Conservation (phyloP, 1,140 invertebrate species). For the Harpegnathos saltator region DNA sequence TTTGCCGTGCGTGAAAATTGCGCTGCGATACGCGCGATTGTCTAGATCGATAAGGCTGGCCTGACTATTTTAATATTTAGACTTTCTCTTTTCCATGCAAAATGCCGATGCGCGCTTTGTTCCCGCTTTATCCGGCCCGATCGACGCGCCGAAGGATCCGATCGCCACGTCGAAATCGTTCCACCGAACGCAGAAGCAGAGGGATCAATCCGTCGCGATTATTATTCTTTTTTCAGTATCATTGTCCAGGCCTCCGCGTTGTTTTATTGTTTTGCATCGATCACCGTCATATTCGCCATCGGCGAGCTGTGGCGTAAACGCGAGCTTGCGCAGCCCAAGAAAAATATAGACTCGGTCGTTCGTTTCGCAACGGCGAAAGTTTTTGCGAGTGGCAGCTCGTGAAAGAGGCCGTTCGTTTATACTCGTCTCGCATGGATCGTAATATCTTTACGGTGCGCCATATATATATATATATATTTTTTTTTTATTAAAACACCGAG, state of each 20-base stretch:
- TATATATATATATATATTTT: no score
- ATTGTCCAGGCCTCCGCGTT: slow-evolving; percentile 3
- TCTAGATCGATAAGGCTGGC: no score
- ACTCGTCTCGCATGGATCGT: slow-evolving; percentile 18
- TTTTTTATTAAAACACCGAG: slow-evolving; percentile 47
- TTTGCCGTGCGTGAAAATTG: background rate
- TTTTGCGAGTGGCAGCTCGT: slow-evolving; percentile 16
- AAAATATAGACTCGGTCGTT: slow-evolving; percentile 15
- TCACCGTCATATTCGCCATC: slow-evolving; percentile 1
- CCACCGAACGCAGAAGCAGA: background rate
- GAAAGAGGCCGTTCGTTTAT: slow-evolving; percentile 28
- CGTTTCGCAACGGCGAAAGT: background rate
- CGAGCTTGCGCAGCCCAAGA: background rate
- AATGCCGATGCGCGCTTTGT: no score
- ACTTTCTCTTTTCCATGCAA: no score
- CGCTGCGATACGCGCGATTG: background rate
- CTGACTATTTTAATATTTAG: no score
- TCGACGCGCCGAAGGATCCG: no score
- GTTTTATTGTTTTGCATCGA: slow-evolving; percentile 12
- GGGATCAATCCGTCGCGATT: no score
- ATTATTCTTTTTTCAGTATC: background rate
- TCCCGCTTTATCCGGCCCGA: no score
- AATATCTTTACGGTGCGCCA: slow-evolving; percentile 31
- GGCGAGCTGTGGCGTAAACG: background rate
- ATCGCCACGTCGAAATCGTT: background rate